phyloP scores from a whole-genome alignment of 2,888 invertebrate species.

The Cheilosia impressa region DNA sequence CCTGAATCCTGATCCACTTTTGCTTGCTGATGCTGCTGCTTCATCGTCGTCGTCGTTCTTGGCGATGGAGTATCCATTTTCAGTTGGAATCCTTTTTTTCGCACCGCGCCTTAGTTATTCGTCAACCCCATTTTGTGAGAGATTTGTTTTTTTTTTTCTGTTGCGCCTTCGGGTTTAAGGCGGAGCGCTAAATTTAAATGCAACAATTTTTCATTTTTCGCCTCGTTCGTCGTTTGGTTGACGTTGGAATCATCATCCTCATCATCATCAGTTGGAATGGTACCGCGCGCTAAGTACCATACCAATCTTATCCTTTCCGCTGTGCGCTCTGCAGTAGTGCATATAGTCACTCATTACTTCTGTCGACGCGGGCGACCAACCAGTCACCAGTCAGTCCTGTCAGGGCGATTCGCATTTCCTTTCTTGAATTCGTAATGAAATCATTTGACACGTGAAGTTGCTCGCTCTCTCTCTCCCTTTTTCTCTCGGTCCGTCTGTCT shows the following conservation, averaged over 20 bases:
- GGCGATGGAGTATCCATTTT: slow-evolving; percentile 50
- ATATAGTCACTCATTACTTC: slow-evolving; percentile 46
- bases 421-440: slow-evolving; percentile 66
- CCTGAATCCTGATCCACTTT: slow-evolving; percentile 73
- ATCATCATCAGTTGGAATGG: slow-evolving; percentile 50
- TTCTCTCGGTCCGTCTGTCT: background rate
- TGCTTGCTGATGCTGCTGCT: slow-evolving; percentile 1
- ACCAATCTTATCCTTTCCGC: background rate
- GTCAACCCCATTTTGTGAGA: slow-evolving; percentile 54
- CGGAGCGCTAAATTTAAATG: slow-evolving; percentile 54
- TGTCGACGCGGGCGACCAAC: slow-evolving; percentile 19
- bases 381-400: slow-evolving; percentile 34
- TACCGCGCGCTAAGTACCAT: slow-evolving; percentile 10
- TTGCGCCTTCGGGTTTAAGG: slow-evolving; percentile 37
- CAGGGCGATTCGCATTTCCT: slow-evolving; percentile 53
- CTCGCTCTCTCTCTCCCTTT: background rate
- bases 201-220: slow-evolving; percentile 69
- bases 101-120: slow-evolving; percentile 15
- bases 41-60: slow-evolving; percentile 7
- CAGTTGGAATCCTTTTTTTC: slow-evolving; percentile 53
- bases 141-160: slow-evolving; percentile 10
- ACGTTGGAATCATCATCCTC: slow-evolving; percentile 67
- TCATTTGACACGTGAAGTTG: slow-evolving; percentile 64
- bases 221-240: slow-evolving; percentile 15
- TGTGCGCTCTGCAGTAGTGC: background rate